Evolutionary conservation across 2,113 vertebrate genomes (phyloP).

Genomic region (Donacobius atricapilla): DNA sequence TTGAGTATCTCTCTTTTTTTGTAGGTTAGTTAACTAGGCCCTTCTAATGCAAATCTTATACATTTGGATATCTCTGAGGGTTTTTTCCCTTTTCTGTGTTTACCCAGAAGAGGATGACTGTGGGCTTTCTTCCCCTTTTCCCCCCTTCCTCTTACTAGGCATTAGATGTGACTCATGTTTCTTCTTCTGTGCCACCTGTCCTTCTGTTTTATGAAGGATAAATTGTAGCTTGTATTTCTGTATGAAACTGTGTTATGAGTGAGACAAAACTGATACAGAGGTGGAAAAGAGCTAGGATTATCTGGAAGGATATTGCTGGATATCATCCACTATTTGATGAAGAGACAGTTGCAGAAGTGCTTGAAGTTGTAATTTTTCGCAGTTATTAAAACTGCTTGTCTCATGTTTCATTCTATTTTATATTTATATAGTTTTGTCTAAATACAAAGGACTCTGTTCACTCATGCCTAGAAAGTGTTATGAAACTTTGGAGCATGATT

Average conservation of each 20-base stretch:
- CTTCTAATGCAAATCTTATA: background rate
- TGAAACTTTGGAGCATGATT: background rate
- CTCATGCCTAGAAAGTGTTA: background rate
- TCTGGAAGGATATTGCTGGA: background rate
- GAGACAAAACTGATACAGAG: background rate
- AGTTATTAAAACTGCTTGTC: background rate
- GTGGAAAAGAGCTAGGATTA: background rate
- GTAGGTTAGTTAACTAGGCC: background rate
- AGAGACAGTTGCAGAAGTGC: background rate
- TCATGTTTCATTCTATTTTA: background rate
- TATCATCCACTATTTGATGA: background rate
- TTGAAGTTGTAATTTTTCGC: background rate
- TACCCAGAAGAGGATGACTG: background rate
- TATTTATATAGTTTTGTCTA: background rate
- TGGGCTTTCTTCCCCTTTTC: background rate
- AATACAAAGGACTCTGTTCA: background rate
- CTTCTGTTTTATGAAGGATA: background rate
- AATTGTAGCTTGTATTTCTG: background rate
- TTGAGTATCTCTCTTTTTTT: background rate
- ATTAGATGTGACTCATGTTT: background rate
- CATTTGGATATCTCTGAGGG: background rate
- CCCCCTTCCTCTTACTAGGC: background rate
- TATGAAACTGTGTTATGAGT: background rate
- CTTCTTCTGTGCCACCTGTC: background rate
- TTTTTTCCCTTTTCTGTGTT: background rate